Evolutionary conservation across 2,888 invertebrate species (phyloP).

Genomic region (Phortica okadai): DNA sequence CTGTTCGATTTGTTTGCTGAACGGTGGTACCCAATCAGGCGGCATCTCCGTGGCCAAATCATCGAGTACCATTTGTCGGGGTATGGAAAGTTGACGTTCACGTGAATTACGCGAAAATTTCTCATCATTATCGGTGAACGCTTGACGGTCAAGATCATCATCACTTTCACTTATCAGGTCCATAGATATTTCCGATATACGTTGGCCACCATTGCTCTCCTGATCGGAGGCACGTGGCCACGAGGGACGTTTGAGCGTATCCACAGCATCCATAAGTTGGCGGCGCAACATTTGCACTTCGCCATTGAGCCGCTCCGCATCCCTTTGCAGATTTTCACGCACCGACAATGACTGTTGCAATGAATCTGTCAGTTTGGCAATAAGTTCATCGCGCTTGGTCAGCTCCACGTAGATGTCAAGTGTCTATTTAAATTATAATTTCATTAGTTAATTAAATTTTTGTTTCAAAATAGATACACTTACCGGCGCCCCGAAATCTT

Average conservation of each 20-base stretch:
- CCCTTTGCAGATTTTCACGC: slow-evolving; percentile 80
- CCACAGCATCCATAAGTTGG: slow-evolving; percentile 77
- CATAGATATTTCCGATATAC: slow-evolving; percentile 76
- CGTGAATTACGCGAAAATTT: slow-evolving; percentile 70
- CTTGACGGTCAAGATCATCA: slow-evolving; percentile 73
- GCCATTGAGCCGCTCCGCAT: slow-evolving; percentile 80
- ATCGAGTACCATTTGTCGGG: slow-evolving; percentile 54
- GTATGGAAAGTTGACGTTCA: slow-evolving; percentile 69
- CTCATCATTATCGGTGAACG: slow-evolving; percentile 72
- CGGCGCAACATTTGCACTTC: slow-evolving; percentile 79
- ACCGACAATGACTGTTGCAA: slow-evolving; percentile 82
- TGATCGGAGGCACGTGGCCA: slow-evolving; percentile 65
- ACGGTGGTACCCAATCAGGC: slow-evolving; percentile 60
- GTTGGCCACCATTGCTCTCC: slow-evolving; percentile 73
- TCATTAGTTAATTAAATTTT: neutral
- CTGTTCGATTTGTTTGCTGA: slow-evolving; percentile 75
- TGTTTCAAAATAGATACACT: slow-evolving; percentile 36
- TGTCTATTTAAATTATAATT: slow-evolving; percentile 77
- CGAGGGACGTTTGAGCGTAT: slow-evolving; percentile 70
- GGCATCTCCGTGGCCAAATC: slow-evolving; percentile 49
- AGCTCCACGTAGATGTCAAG: slow-evolving; percentile 85
- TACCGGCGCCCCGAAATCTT: slow-evolving; percentile 84
- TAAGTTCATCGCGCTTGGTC: slow-evolving; percentile 83
- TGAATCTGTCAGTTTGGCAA: slow-evolving; percentile 84
- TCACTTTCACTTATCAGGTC: slow-evolving; percentile 76